These are phyloP conservation scores for Semaprochilodus insignis DNA, from an alignment of 2,797 vertebrate genomes.

Conservation along the genomic window DNA sequence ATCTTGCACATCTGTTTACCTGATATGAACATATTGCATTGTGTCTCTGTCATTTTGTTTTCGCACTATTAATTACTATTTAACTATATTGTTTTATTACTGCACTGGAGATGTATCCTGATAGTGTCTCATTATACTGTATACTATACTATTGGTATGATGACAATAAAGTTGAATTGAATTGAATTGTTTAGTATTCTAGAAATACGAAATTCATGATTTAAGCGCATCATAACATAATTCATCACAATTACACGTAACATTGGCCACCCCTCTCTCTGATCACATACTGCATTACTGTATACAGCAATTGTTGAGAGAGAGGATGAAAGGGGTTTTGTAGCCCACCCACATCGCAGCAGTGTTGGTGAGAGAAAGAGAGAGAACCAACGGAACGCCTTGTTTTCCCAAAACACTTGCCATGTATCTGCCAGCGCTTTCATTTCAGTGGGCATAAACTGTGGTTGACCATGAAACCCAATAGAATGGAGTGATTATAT, in stretches of 20 bases:
- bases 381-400: constrained; percentile 53
- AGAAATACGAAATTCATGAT: too few relatives aligned
- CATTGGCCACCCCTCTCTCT: not conserved
- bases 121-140: too few relatives aligned
- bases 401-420: constrained; percentile 63
- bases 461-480: constrained; percentile 60
- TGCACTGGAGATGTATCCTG: too few relatives aligned
- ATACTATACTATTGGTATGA: too few relatives aligned
- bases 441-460: constrained; percentile 74
- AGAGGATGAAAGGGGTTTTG: constrained; percentile 59
- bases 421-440: constrained; percentile 66
- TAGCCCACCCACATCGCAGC: constrained; percentile 75
- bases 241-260: not conserved
- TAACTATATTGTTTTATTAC: too few relatives aligned
- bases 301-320: not conserved
- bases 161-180: too few relatives aligned
- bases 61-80: too few relatives aligned
- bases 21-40: too few relatives aligned
- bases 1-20: too few relatives aligned
- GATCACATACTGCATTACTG: not conserved
- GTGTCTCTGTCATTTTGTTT: too few relatives aligned
- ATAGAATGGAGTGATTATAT: constrained; percentile 51
- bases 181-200: too few relatives aligned
- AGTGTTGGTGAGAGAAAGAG: constrained; percentile 26
- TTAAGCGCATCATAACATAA: too few relatives aligned